Conservation (phyloP, 2,797 vertebrate genomes). For the Cossypha caffra region DNA sequence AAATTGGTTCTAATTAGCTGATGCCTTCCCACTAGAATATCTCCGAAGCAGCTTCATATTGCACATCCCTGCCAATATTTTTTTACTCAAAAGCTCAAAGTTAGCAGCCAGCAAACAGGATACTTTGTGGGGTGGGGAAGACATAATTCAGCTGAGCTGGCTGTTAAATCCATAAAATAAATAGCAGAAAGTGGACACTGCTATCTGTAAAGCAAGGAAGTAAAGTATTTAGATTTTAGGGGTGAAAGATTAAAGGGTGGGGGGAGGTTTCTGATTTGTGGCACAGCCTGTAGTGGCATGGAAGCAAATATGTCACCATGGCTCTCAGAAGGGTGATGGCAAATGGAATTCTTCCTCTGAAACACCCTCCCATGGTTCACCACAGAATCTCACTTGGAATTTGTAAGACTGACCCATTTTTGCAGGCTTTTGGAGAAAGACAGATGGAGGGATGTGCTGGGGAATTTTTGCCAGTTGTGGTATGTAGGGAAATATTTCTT, state of each 20-base stretch:
- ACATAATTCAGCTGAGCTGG: neutral
- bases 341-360: neutral
- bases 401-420: neutral
- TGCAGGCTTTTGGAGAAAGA: neutral
- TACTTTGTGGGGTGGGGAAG: neutral
- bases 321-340: neutral
- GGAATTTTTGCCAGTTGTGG: neutral
- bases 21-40: constrained; percentile 1
- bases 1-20: constrained; percentile 9
- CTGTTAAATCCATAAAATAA: neutral
- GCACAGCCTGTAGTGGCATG: neutral
- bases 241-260: neutral
- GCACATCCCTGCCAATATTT: neutral
- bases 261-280: neutral
- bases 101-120: neutral
- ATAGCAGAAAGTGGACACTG: neutral
- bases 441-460: neutral
- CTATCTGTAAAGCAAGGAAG: neutral
- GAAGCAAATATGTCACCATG: neutral
- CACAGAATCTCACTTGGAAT: neutral
- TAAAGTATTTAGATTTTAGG: neutral
- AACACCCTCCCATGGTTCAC: neutral
- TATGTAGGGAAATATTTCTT: neutral
- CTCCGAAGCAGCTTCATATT: neutral
- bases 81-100: neutral